Percentiles rank a stretch among this genome's conserved stretches.
Conservation (phyloP, 2,113 vertebrate species). For the Rhabdornis inornatus region DNA sequence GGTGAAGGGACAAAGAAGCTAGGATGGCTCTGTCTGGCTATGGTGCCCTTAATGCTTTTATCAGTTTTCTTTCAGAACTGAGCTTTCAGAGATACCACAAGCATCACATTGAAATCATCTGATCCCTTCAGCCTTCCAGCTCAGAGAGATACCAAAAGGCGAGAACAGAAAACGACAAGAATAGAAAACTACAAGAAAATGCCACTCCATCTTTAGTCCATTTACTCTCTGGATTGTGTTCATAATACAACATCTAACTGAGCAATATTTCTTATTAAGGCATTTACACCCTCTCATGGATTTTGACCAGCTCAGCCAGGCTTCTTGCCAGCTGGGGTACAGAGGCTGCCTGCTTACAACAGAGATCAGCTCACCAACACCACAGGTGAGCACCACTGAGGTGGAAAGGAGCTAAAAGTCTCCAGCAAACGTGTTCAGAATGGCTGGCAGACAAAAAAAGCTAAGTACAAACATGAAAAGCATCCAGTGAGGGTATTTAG, state of each 20-base stretch:
- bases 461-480: not conserved
- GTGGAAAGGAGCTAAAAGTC: not conserved
- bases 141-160: not conserved
- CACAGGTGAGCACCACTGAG: rapidly evolving
- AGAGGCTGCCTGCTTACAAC: rapidly evolving
- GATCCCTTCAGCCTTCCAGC: not conserved
- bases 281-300: rapidly evolving
- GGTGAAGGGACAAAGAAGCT: rapidly evolving
- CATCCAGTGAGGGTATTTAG: not conserved
- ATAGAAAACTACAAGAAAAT: not conserved
- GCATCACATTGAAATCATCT: not conserved
- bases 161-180: not conserved
- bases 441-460: not conserved
- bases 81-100: not conserved
- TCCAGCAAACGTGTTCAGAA: not conserved
- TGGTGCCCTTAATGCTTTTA: rapidly evolving
- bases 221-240: not conserved
- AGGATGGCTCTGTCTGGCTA: rapidly evolving
- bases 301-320: not conserved
- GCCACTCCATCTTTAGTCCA: not conserved
- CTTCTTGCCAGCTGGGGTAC: rapidly evolving
- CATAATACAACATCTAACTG: not conserved
- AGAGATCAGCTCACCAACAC: not conserved
- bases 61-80: not conserved
- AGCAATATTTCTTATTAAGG: not conserved